Evolutionary conservation across 2,113 vertebrate species (phyloP), one percentile per base, ranked within the genome.

Genomic region (Beaufortia kweichowensis): DNA sequence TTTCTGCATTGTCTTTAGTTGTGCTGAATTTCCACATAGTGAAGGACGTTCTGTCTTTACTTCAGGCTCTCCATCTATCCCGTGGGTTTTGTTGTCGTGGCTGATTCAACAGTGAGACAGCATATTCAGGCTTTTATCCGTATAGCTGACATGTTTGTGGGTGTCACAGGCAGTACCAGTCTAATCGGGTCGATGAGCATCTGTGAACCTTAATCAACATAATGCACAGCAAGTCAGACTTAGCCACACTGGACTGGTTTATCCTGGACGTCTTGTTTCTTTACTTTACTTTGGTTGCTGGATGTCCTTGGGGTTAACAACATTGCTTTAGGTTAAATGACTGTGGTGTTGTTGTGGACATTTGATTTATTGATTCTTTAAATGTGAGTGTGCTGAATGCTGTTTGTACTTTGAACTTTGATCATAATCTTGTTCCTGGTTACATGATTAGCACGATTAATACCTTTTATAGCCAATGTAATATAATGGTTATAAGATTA

Each of bases 191-290:
- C 66, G 17, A 85, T 88, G 72, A 78, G 84, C 83, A 76, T 80
- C 70, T 79, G 62, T 84, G 87, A 86, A 28, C 72, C 76, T 78
- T 86, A 81, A 86, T 90, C 86, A 81, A 87, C 88, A 79, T 79
- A 85, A 87, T 87, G 80, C 55, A 79, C 73, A 61, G 62, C 28
- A 57, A 71, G 69, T 79, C 86, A 56, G 35, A 82, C 10, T 86
- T 83, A 82, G 39, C 28, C 68, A 76, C 77, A 60, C 26, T 24
- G 56, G 71, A 62, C 69, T 48, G 17, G 60, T 72, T 67, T 53
- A 81, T 77, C 76, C 76, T 29, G 55, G 59, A 65, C 39, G 21
- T 78, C 59, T 78, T 76, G 63, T 73, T 72, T 76, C 50, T 63
- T 74, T 31, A 69, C 43, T 55, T 76, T 3, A 14, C 14, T 75